phyloP scores from a whole-genome alignment of 2,888 invertebrate species.

The Bimastos eiseni region DNA sequence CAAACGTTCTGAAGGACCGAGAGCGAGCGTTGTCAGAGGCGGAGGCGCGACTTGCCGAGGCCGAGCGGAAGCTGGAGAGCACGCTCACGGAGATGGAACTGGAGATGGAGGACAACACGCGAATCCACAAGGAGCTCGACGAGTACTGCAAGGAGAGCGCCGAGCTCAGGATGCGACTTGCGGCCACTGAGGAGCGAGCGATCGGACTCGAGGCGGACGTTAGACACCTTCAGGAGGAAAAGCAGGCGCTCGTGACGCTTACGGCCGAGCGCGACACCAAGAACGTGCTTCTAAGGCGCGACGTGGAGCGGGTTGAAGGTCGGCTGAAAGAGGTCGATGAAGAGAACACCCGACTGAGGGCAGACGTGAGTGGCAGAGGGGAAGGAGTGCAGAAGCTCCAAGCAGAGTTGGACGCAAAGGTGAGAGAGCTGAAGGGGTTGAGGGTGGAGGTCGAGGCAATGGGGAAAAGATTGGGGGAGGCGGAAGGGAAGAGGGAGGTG shows the following conservation, averaged over 20 bases:
- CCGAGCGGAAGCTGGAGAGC: conserved; percentile 54
- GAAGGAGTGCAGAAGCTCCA: background rate
- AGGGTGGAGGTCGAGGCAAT: background rate
- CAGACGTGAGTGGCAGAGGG: background rate
- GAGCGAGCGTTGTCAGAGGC: conserved; percentile 71
- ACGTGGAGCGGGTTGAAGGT: conserved; percentile 29
- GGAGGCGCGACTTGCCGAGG: conserved; percentile 72
- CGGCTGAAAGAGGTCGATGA: conserved; percentile 7
- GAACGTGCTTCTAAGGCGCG: background rate
- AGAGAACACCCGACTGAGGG: conserved; percentile 5
- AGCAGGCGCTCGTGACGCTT: conserved; percentile 41
- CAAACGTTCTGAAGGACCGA: conserved; percentile 24
- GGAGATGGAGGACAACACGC: conserved; percentile 51
- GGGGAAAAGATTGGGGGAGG: background rate
- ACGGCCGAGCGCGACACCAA: conserved; percentile 27
- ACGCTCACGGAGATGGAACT: conserved; percentile 54
- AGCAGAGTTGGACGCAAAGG: background rate
- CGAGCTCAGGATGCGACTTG: background rate
- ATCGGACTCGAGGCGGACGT: background rate
- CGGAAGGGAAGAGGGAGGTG: background rate
- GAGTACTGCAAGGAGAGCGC: conserved; percentile 50
- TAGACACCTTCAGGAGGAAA: conserved; percentile 40
- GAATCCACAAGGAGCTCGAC: conserved; percentile 48
- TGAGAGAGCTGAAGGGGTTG: background rate
- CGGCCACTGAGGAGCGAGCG: background rate